phyloP scores from a whole-genome alignment of 2,888 invertebrate species.

The Ophioninae sp. region DNA sequence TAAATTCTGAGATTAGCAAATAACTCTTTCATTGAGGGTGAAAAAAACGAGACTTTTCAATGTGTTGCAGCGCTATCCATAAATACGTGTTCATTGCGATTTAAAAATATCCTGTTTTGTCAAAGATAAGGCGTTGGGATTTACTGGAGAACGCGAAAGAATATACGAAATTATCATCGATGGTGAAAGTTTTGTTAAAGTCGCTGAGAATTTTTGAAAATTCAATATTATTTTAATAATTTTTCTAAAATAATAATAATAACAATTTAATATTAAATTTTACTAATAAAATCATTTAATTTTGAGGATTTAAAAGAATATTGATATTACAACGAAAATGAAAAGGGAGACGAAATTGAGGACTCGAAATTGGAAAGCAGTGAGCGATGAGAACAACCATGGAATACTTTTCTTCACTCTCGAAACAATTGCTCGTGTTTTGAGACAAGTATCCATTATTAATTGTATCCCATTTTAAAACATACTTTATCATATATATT shows the following conservation, averaged over 20 bases:
- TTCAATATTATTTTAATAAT: too few relatives aligned
- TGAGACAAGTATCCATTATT: background rate
- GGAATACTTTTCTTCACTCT: background rate
- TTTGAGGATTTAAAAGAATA: background rate
- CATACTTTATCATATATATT: background rate
- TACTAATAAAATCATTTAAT: too few relatives aligned
- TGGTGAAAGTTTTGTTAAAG: background rate
- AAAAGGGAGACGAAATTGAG: background rate
- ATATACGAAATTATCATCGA: background rate
- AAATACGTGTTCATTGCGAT: too few relatives aligned
- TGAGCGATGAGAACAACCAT: background rate
- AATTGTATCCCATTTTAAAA: background rate
- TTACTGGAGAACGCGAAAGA: background rate
- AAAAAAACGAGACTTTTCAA: background rate
- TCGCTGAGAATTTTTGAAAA: too few relatives aligned
- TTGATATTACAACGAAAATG: background rate
- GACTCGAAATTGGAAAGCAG: background rate
- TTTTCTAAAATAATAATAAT: too few relatives aligned
- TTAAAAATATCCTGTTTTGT: background rate
- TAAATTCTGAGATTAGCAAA: background rate
- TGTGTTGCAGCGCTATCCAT: background rate
- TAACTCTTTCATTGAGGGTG: background rate
- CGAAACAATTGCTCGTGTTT: background rate
- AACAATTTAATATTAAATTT: too few relatives aligned
- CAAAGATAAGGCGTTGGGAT: background rate